These are phyloP conservation scores for Megalops cyprinoides DNA, from an alignment of 2,797 vertebrate genomes.

Conservation along the genomic window DNA sequence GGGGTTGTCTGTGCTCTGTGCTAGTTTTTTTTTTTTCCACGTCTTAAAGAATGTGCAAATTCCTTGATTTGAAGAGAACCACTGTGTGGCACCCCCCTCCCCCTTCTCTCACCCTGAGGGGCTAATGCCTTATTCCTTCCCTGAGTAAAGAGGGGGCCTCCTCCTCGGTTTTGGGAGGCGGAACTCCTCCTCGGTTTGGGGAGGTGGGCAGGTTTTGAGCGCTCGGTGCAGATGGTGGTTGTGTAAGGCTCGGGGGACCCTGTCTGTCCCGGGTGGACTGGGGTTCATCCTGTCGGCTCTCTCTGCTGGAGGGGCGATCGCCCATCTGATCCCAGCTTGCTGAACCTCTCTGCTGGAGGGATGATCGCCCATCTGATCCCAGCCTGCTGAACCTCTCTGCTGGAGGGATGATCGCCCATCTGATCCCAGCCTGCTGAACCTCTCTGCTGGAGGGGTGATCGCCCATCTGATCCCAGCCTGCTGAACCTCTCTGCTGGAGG, in stretches of 20 bases:
- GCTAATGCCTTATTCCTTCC: not conserved
- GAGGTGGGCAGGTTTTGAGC: not conserved
- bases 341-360: too few relatives aligned
- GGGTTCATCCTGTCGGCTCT: not conserved
- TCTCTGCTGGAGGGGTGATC: not conserved
- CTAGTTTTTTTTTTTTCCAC: too few relatives aligned
- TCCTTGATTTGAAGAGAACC: too few relatives aligned
- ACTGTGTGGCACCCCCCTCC: too few relatives aligned
- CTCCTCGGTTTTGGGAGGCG: not conserved
- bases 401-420: not conserved
- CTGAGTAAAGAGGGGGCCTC: not conserved
- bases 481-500: not conserved
- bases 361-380: not conserved
- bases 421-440: not conserved
- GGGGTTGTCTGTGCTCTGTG: too few relatives aligned
- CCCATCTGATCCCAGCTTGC: not conserved
- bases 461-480: not conserved
- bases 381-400: not conserved
- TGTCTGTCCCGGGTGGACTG: not conserved
- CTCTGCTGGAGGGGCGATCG: not conserved
- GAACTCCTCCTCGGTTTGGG: too few relatives aligned
- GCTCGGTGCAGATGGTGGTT: constrained; percentile 1
- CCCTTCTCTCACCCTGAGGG: not conserved
- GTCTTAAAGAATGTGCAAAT: too few relatives aligned
- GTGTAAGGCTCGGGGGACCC: not conserved